Conservation (phyloP, 2,113 vertebrate species). For the Bufo bufo region DNA sequence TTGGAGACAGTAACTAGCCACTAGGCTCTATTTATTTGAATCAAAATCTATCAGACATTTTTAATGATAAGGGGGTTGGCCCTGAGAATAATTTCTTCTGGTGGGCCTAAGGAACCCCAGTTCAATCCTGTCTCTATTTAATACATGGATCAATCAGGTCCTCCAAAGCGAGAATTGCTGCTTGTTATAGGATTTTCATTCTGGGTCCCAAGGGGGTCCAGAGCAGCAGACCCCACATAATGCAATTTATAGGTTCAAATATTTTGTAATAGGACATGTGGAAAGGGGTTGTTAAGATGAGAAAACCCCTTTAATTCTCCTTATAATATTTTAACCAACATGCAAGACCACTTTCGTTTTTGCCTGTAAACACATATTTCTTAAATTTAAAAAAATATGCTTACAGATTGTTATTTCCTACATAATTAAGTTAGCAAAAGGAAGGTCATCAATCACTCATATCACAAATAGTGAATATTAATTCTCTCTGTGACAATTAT, state of each 20-base stretch:
- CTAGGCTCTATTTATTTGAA: too few relatives aligned
- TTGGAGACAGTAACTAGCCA: too few relatives aligned
- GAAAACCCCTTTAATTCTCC: neutral
- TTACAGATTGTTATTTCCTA: conserved; percentile 44
- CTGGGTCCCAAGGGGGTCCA: neutral
- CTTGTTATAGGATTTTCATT: too few relatives aligned
- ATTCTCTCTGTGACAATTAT: conserved; percentile 30
- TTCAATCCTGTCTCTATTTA: too few relatives aligned
- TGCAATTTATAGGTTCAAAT: neutral
- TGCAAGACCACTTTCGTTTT: neutral
- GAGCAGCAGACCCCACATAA: neutral
- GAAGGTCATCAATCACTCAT: conserved; percentile 40
- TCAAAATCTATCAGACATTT: too few relatives aligned
- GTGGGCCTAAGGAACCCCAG: too few relatives aligned
- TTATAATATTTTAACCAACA: neutral
- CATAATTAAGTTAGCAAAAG: conserved; percentile 44
- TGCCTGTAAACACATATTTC: conserved; percentile 25
- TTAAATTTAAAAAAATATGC: conserved; percentile 25
- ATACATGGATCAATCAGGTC: too few relatives aligned
- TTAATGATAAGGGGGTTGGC: too few relatives aligned
- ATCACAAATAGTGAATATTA: conserved; percentile 34
- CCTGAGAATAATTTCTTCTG: too few relatives aligned
- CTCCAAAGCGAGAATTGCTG: too few relatives aligned
- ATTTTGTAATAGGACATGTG: neutral
- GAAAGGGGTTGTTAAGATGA: neutral